Evolutionary conservation across 2,797 vertebrate genomes (phyloP).

Genomic region (Arnoldichthys spilopterus): DNA sequence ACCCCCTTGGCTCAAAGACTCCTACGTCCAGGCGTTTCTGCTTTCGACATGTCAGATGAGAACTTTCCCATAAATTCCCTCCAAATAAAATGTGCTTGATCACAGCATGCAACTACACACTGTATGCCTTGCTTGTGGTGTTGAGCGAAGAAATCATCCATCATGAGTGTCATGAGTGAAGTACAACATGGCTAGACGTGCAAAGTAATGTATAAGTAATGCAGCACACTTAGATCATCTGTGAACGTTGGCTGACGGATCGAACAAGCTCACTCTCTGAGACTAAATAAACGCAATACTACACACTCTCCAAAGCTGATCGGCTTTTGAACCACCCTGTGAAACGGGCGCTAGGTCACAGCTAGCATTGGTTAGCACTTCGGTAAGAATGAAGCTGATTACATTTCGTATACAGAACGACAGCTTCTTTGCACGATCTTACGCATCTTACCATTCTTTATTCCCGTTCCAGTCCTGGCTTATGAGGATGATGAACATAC

Average conservation of each 20-base stretch:
- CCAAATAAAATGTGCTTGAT: constrained; percentile 37
- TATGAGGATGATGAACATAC: background rate
- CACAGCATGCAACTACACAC: constrained; percentile 19
- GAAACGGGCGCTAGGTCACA: background rate
- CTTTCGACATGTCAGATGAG: constrained; percentile 23
- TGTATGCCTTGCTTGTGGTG: constrained; percentile 29
- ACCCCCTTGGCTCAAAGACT: constrained; percentile 17
- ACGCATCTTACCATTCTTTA: background rate
- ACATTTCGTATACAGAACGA: background rate
- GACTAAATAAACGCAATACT: background rate
- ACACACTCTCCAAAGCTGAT: background rate
- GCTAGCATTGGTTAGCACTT: background rate
- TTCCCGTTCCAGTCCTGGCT: background rate
- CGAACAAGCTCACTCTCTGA: constrained; percentile 1
- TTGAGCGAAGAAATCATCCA: constrained; percentile 25
- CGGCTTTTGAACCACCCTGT: background rate
- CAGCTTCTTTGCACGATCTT: too few species aligned
- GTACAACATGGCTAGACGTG: background rate
- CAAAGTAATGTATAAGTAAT: constrained; percentile 26
- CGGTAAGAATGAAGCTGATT: background rate
- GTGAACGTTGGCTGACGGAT: constrained; percentile 12
- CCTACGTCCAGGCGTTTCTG: constrained; percentile 6
- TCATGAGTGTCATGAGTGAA: constrained; percentile 21
- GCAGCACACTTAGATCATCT: constrained; percentile 30
- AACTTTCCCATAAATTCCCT: constrained; percentile 23